Percentiles rank a stretch among this genome's conserved stretches.
These are phyloP conservation scores for Thripadectes ignobilis DNA, from an alignment of 2,797 vertebrate species.

Conservation along the genomic window DNA sequence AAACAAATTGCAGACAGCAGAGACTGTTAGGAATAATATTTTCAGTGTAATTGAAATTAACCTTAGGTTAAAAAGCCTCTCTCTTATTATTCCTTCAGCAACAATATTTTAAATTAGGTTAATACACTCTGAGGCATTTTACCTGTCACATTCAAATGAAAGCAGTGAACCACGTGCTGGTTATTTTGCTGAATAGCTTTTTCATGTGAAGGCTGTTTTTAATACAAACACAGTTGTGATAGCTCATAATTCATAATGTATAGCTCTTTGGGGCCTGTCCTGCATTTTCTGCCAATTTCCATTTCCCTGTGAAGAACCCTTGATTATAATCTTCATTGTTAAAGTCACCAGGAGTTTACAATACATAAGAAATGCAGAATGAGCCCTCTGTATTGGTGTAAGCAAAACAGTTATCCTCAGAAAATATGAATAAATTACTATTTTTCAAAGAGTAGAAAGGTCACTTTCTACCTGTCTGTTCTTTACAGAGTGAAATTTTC, in stretches of 20 bases:
- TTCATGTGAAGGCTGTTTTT: neutral
- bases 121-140: neutral
- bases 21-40: neutral
- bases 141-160: neutral
- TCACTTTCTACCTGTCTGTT: slow-evolving; percentile 4
- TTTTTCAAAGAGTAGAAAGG: slow-evolving; percentile 9
- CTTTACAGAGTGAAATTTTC: neutral
- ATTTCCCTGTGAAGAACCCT: neutral
- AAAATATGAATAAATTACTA: slow-evolving; percentile 14
- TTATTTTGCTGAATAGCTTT: neutral
- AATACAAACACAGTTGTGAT: neutral
- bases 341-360: neutral
- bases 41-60: neutral
- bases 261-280: neutral
- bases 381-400: neutral
- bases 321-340: neutral
- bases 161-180: neutral
- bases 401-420: slow-evolving; percentile 19
- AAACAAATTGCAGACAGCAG: neutral
- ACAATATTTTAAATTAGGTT: slow-evolving; percentile 15
- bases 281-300: neutral
- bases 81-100: neutral
- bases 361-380: neutral
- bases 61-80: neutral
- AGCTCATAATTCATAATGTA: neutral